Percentiles rank a stretch among this genome's conserved stretches.
Conservation (phyloP, 2,797 vertebrate genomes). For the Rhinophrynus dorsalis region DNA sequence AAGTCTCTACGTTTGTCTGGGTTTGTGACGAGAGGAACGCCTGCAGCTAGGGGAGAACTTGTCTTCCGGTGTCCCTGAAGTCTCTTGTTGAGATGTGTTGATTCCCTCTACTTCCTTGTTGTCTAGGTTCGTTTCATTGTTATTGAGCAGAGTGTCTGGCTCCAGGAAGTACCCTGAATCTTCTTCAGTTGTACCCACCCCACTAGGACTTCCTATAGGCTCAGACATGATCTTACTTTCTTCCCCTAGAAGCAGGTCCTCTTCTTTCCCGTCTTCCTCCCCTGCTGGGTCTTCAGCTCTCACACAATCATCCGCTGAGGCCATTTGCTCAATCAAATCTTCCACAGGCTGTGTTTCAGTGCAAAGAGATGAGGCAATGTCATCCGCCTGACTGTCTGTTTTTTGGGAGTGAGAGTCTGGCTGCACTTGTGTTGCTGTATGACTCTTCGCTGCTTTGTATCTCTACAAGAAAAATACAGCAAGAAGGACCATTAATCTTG, state of each 20-base stretch:
- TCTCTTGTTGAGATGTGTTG: background rate
- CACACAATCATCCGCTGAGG: too few species aligned
- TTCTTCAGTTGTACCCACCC: constrained; percentile 14
- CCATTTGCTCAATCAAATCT: background rate
- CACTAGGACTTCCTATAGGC: background rate
- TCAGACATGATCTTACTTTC: background rate
- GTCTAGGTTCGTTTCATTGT: background rate
- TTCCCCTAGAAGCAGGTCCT: background rate
- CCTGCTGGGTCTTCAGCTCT: background rate
- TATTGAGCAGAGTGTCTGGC: background rate
- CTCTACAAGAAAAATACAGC: constrained; percentile 61
- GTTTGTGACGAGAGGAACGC: constrained; percentile 62
- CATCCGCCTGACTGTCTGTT: constrained; percentile 36
- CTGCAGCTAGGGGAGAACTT: constrained; percentile 48
- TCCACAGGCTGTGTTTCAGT: background rate
- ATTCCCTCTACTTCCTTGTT: constrained; percentile 44
- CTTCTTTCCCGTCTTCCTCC: background rate
- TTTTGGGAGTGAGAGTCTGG: background rate
- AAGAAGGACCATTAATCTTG: background rate
- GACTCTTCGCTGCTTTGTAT: constrained; percentile 66
- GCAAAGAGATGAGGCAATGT: background rate
- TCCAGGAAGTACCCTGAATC: constrained; percentile 6
- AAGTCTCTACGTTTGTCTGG: constrained; percentile 55
- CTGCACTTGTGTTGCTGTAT: background rate
- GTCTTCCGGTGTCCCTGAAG: constrained; percentile 49